phyloP scores from a whole-genome alignment of 2,888 invertebrate genomes.

The Andricus quercusramuli region DNA sequence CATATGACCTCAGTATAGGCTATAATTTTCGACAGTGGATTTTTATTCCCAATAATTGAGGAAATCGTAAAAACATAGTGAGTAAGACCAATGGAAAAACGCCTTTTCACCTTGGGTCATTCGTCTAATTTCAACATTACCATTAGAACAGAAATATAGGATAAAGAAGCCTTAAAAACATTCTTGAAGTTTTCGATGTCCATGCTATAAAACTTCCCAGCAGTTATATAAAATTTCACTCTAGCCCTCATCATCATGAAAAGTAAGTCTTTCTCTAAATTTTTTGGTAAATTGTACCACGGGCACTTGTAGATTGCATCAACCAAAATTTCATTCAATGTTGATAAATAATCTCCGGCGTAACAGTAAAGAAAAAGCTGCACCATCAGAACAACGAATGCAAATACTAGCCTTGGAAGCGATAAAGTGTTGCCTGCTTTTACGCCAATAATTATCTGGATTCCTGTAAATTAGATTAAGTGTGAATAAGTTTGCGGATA shows the following conservation, averaged over 20 bases:
- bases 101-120: neutral
- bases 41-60: neutral
- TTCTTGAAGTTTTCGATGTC: conserved; percentile 52
- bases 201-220: conserved; percentile 51
- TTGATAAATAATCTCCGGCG: conserved; percentile 50
- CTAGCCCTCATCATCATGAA: conserved; percentile 49
- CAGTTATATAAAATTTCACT: conserved; percentile 41
- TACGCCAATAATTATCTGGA: conserved; percentile 51
- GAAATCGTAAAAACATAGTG: neutral
- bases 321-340: conserved; percentile 45
- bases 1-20: neutral
- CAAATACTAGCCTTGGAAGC: conserved; percentile 40
- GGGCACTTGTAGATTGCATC: conserved; percentile 44
- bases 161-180: conserved; percentile 49
- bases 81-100: neutral
- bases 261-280: conserved; percentile 44
- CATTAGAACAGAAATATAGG: conserved; percentile 51
- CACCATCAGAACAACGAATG: conserved; percentile 41
- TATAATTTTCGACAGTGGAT: conserved; percentile 30
- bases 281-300: conserved; percentile 49
- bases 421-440: conserved; percentile 32
- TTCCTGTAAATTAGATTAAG: conserved; percentile 43
- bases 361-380: conserved; percentile 53
- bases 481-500: neutral
- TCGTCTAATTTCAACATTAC: conserved; percentile 43